Base-by-base conservation (phyloP, 2,888 invertebrate genomes). In the Lapara coniferarum region DNA sequence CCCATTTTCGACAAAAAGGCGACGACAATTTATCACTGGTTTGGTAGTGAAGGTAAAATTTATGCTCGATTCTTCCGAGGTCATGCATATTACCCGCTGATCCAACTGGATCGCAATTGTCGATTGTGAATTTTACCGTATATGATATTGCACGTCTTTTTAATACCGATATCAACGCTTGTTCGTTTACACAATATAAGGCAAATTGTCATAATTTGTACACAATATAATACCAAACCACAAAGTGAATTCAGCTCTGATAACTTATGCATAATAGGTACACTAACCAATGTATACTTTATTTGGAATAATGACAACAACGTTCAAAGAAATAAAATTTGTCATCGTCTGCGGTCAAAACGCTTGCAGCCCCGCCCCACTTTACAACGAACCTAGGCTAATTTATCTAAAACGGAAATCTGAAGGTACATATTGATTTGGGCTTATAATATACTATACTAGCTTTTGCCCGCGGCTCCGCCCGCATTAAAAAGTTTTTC, bases 321-420 rank as follows among this genome's bases (percentile, higher is more conserved):
- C 4, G 3, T 63, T 63, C 63, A 12, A 6, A 19, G 63, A 49
- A 63, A 30, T 6, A 37, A 37, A 37, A 46, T 37, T 59, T 44
- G 46, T 44, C 59, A 44, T 12, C 59, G 14, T 10, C 44, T 59
- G 59, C 14, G 25, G 56, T 56, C 10, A 10, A 19, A 19, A n/a
- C 59, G 16, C 46, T 44, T n/a, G n/a, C 44, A 44, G 2, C 44
- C 14, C 44, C 2, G 16, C 44, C 46, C 12, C 12, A n/a, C 16
- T 5, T 46, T 56, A 10, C 8, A 55, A 56, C 72, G 25, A 13
- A 10, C 13, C 37, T 6, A 37, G 37, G 19, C 25, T 56, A 30
- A 78, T 76, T 81, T 82, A 81, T 82, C 82, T 80, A 72, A 79
- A 82, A 74, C 70, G 78, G 81, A 72, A 79, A 80, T 81, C 81